These are phyloP conservation scores for Scortum barcoo DNA, from an alignment of 2,113 vertebrate genomes.

Conservation along the genomic window DNA sequence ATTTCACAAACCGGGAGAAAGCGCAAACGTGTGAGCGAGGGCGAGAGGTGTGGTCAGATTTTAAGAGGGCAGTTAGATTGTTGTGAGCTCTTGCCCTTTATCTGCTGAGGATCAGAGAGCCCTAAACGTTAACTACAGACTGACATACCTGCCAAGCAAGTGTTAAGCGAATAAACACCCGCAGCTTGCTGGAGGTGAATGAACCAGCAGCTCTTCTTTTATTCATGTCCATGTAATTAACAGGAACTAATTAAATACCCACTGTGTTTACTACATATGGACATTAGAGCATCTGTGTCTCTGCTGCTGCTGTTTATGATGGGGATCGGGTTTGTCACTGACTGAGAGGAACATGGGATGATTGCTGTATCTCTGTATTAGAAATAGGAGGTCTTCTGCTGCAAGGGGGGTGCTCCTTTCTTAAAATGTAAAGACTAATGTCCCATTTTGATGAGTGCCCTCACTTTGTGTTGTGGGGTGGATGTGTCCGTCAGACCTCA, in stretches of 20 bases:
- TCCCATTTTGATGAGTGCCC: background rate
- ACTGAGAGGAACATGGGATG: background rate
- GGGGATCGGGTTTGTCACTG: background rate
- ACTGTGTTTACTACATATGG: background rate
- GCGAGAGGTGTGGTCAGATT: constrained; percentile 48
- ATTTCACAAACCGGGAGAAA: constrained; percentile 53
- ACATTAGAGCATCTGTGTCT: background rate
- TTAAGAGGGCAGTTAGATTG: constrained; percentile 44
- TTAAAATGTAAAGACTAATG: background rate
- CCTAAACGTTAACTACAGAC: constrained; percentile 67
- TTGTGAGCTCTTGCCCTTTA: constrained; percentile 57
- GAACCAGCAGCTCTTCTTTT: constrained; percentile 6
- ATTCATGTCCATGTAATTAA: background rate
- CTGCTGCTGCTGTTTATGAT: background rate
- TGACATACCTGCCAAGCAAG: constrained; percentile 47
- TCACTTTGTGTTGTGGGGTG: background rate
- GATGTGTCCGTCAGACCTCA: constrained; percentile 19
- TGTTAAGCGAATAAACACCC: constrained; percentile 45
- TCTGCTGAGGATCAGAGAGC: constrained; percentile 68
- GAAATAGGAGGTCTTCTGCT: background rate
- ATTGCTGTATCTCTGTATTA: background rate
- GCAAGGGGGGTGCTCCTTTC: background rate
- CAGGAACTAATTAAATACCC: background rate
- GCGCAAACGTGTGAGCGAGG: constrained; percentile 16
- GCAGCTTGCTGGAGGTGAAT: too few relatives aligned